A percentile compares a stretch with the other conserved stretches of the same genome.
Evolutionary conservation across 2,797 vertebrate genomes (phyloP).

Genomic region (Tinamus major): DNA sequence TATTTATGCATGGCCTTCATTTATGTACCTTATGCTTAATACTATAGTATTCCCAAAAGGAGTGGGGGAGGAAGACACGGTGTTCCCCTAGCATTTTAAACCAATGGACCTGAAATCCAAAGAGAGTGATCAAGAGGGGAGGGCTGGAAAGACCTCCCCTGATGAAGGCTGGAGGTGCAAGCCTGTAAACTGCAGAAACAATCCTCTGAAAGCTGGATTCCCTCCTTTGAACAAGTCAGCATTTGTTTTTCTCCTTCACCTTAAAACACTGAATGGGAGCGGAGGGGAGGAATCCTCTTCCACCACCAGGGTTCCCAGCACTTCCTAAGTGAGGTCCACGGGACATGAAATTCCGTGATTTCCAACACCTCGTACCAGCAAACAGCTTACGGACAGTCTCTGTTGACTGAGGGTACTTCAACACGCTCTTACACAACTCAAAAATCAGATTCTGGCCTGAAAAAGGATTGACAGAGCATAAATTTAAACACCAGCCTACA

Average conservation of each 20-base stretch:
- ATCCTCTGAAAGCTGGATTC: background rate
- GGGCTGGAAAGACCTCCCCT: background rate
- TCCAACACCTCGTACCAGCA: background rate
- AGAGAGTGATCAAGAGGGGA: background rate
- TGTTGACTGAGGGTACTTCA: background rate
- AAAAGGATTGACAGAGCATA: background rate
- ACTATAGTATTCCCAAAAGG: background rate
- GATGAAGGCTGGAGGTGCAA: background rate
- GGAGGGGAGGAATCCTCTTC: background rate
- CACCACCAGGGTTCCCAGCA: background rate
- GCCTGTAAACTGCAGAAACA: background rate
- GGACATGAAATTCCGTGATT: background rate
- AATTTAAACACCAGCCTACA: background rate
- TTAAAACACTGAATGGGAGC: background rate
- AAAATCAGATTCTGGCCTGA: background rate
- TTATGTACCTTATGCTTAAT: background rate
- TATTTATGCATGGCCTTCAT: background rate
- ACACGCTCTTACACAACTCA: background rate
- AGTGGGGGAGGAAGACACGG: background rate
- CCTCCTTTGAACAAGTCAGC: background rate
- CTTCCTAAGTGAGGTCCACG: background rate
- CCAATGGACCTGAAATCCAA: background rate
- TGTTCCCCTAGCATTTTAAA: background rate
- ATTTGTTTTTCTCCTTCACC: background rate
- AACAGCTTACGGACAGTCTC: background rate